phyloP scores from a whole-genome alignment of 2,888 invertebrate genomes.

The Neocrepidodera transversa region DNA sequence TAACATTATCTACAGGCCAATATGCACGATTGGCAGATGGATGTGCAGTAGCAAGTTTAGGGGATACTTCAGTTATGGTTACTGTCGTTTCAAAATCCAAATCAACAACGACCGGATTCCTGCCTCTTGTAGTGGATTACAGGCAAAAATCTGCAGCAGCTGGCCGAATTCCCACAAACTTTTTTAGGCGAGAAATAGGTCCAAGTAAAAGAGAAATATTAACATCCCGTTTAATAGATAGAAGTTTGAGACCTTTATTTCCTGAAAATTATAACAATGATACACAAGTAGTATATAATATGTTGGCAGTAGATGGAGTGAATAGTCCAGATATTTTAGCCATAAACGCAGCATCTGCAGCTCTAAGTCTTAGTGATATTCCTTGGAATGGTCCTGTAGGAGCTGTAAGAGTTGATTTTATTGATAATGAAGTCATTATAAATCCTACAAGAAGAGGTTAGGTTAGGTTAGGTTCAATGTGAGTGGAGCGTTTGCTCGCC shows the following conservation, averaged over 20 bases:
- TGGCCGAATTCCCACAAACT: constrained; percentile 96
- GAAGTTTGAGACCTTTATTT: constrained; percentile 91
- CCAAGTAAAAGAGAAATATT: constrained; percentile 89
- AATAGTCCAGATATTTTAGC: constrained; percentile 89
- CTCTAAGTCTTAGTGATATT: constrained; percentile 89
- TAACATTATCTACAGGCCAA: constrained; percentile 78
- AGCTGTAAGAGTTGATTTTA: constrained; percentile 86
- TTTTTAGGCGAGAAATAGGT: constrained; percentile 86
- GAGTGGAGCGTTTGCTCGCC: too few species aligned
- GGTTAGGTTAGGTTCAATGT: too few species aligned
- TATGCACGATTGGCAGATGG: constrained; percentile 92
- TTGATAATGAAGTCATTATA: constrained; percentile 75
- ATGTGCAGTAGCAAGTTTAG: constrained; percentile 80
- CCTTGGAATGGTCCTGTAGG: constrained; percentile 97
- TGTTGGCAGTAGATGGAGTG: constrained; percentile 86
- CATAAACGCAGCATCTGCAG: constrained; percentile 95
- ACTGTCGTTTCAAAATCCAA: constrained; percentile 85
- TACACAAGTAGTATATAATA: constrained; percentile 85
- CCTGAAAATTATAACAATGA: constrained; percentile 70
- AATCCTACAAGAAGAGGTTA: too few species aligned
- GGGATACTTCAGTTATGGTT: constrained; percentile 90
- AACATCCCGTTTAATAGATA: constrained; percentile 88
- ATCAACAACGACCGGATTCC: constrained; percentile 68
- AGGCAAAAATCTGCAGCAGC: constrained; percentile 95
- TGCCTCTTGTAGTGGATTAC: constrained; percentile 90